These are phyloP conservation scores for Thamnophis sirtalis DNA, from an alignment of 2,113 vertebrate species.

Conservation along the genomic window DNA sequence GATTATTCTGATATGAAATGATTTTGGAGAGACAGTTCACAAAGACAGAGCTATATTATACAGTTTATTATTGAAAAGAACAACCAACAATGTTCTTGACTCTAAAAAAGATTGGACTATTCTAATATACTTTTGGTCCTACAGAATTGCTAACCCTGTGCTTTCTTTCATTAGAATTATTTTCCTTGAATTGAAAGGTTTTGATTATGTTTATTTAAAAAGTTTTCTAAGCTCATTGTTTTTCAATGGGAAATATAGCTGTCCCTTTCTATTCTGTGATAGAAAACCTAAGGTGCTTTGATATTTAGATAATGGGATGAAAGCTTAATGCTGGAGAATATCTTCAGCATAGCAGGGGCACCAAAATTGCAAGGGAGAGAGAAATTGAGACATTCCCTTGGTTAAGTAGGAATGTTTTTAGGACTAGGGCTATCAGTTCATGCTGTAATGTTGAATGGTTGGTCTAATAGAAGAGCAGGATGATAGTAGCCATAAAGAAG, in stretches of 20 bases:
- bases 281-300: conserved; percentile 61
- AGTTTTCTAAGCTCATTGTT: conserved; percentile 49
- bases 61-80: conserved; percentile 6
- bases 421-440: neutral
- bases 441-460: neutral
- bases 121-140: neutral
- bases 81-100: conserved; percentile 22
- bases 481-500: neutral
- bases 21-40: neutral
- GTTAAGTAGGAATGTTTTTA: neutral
- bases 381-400: neutral
- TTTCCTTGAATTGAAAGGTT: conserved; percentile 36
- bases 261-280: conserved; percentile 60
- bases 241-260: conserved; percentile 52
- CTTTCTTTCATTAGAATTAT: conserved; percentile 8
- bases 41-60: neutral
- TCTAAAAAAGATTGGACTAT: conserved; percentile 36
- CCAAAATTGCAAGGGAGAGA: neutral
- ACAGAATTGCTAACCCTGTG: conserved; percentile 6
- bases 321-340: neutral
- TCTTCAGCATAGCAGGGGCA: neutral
- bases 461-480: neutral
- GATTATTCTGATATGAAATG: too few relatives aligned
- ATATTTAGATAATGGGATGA: conserved; percentile 61
- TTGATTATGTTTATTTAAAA: conserved; percentile 17